These are phyloP conservation scores for Nymphicus hollandicus DNA, from an alignment of 2,113 vertebrate genomes.

Conservation along the genomic window DNA sequence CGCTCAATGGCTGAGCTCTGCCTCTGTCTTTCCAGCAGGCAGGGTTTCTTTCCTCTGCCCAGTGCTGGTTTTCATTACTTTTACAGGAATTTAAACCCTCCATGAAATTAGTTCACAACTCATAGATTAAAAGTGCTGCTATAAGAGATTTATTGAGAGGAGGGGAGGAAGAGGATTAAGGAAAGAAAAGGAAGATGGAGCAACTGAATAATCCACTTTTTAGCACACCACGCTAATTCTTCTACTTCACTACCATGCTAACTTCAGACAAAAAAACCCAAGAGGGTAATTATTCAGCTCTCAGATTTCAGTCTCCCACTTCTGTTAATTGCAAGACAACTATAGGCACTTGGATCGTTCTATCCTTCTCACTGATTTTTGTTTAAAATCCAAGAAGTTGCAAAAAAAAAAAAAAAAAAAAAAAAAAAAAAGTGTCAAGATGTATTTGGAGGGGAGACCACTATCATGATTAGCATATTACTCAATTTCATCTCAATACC, in stretches of 20 bases:
- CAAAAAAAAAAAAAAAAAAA: background rate
- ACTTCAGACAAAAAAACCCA: background rate
- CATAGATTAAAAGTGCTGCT: background rate
- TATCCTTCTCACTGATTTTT: background rate
- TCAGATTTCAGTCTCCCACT: background rate
- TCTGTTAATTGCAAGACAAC: background rate
- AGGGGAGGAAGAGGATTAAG: background rate
- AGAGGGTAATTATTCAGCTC: background rate
- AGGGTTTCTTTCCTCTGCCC: background rate
- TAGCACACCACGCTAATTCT: background rate
- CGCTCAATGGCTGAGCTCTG: rapidly evolving
- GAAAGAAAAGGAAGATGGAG: background rate
- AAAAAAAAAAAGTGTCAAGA: background rate
- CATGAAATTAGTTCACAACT: background rate
- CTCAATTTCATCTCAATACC: background rate
- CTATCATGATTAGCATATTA: background rate
- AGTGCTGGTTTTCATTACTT: background rate
- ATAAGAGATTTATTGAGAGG: background rate
- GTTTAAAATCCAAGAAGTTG: background rate
- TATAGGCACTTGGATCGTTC: background rate
- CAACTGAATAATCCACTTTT: background rate
- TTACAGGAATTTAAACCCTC: background rate
- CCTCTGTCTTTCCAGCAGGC: background rate
- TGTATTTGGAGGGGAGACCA: background rate
- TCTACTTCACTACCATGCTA: background rate